Base-by-base conservation (phyloP, 2,888 invertebrate species). In the Xestia ashworthii region DNA sequence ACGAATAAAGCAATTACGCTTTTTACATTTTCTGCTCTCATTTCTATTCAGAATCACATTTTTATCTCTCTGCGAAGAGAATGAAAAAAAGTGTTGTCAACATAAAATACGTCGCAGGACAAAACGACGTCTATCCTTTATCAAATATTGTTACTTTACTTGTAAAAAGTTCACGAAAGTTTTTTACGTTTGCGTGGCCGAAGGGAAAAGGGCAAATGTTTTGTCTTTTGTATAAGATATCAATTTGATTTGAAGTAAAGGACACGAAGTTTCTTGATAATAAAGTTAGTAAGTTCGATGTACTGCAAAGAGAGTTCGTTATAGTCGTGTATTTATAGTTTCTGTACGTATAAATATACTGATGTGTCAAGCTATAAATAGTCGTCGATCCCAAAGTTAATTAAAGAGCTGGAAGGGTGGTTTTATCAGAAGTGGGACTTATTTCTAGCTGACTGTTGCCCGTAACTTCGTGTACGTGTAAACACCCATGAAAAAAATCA, bases 191-290 rank as follows among this genome's bases (percentile, higher is more conserved):
- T 87, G 55, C 81, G 76, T 78, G 82, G 74, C 78, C 76, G 79
- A 74, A 69, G 82, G 87, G 80, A 81, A 84, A 88, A 86, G 76
- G 82, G 75, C 76, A 81, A 89, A 88, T 87, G 87, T 89, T 89
- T 87, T 88, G 84, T 88, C 85, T 88, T 84, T 81, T 78, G 79
- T 71, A 78, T n/a, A 79, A 86, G 74, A 85, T 88, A 89, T 88
- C 83, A 87, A 86, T 87, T 88, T 88, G 76, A 88, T 86, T 83
- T 76, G 32, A 58, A 5, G 9, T 74, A 83, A 74, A 72, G 72
- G 64, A 67, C 71, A 25, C 62, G 32, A 87, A 89, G 79, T 89
- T 88, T 83, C 55, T 6, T 9, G 50, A 81, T 64, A 72, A 76
- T 25, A 72, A 87, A 82, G 74, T 87, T 86, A 69, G 55, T 75